phyloP scores from a whole-genome alignment of 2,888 invertebrate species.

The Zhuqinia jingwanae region DNA sequence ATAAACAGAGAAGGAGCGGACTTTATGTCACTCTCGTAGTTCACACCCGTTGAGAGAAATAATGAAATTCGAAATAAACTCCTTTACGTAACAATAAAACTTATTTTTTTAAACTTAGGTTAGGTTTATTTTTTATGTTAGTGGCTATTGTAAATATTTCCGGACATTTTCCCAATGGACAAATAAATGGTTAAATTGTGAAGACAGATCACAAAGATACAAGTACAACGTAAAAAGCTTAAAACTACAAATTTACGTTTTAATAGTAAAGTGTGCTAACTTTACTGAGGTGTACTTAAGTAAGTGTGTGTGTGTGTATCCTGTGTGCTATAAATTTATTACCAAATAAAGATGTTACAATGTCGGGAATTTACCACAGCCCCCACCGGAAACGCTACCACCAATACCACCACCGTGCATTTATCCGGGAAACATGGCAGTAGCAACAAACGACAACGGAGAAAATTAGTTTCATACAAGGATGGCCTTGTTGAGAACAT shows the following conservation, averaged over 20 bases:
- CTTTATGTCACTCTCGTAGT: not conserved
- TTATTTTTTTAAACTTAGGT: not conserved
- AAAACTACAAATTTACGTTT: not conserved
- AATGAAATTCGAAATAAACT: not conserved
- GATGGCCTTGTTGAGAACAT: conserved; percentile 6
- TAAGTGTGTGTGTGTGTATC: not conserved
- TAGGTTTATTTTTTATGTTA: not conserved
- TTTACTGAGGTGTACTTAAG: not conserved
- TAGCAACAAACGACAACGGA: conserved; percentile 29
- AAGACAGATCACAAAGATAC: not conserved
- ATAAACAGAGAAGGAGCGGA: not conserved
- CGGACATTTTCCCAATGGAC: conserved; percentile 35
- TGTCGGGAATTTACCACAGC: not conserved
- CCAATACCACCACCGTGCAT: not conserved
- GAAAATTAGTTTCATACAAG: conserved; percentile 57
- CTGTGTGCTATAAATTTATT: conserved; percentile 5
- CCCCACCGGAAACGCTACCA: not conserved
- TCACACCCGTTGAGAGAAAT: not conserved
- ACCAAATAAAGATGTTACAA: conserved; percentile 46
- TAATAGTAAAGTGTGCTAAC: not conserved
- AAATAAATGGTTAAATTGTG: conserved; percentile 36
- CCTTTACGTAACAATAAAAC: conserved; percentile 3
- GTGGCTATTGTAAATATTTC: conserved; percentile 32
- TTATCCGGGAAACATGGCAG: conserved; percentile 17
- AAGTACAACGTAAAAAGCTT: not conserved